Evolutionary conservation across 2,888 invertebrate genomes (phyloP), one percentile per base, ranked within the genome.

Genomic region (Melinopterus prodromus): DNA sequence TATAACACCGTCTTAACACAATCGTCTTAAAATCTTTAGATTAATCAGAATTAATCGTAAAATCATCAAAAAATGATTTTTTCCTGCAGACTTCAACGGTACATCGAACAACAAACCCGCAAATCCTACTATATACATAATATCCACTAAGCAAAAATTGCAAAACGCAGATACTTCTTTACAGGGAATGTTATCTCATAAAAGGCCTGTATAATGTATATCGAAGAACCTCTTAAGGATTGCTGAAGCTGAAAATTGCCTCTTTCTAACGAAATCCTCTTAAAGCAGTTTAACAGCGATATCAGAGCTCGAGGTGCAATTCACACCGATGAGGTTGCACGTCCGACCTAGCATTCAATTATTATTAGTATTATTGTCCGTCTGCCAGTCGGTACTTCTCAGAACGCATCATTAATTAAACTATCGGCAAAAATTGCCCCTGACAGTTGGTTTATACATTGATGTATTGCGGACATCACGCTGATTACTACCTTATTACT

Each of bases 341-440:
- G 12, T 53, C 53, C 53, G 53, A 53, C 5, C 53, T 53, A 53
- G 53, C 53, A 53, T 53, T 53, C 53, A 53, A 53, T 53, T 53
- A 53, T 53, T 53, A 53, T 12, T 53, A 12, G 53, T 12, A 53
- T 26, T 26, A 53, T 53, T 53, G 53, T 53, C 53, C 53, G 53
- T 53, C 53, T 35, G 70, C 37, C 15, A 75, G 71, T 35, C 35
- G 14, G 76, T 76, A 75, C 14, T 76, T 79, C 38, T 70, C 76
- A 79, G 79, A 79, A 79, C 5, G 70, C 76, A 74, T 79, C 79
- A 79, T 79, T 79, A 79, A 76, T 79, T 79, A 79, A 71, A 6
- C 14, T 16, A 78, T 79, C 16, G 76, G 76, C 70, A 76, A 79
- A 79, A 79, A 75, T 78, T n/a, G 70, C 70, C 70, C 69, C 70